phyloP scores from a whole-genome alignment of 2,888 invertebrate genomes.

The Buathra laborator region DNA sequence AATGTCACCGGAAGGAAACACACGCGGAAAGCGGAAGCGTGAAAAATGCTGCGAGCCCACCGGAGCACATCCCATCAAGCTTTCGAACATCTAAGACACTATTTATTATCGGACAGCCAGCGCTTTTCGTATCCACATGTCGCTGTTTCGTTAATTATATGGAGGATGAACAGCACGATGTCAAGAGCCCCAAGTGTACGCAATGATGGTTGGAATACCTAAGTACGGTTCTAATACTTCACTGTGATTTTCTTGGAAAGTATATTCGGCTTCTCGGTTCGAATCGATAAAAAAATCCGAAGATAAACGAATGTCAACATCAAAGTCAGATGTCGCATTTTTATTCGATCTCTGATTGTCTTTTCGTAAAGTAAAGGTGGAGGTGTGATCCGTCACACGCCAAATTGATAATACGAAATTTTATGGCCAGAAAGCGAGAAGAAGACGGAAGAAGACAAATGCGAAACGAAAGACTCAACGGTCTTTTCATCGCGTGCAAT shows the following conservation, averaged over 20 bases:
- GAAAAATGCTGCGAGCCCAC: neutral
- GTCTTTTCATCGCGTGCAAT: constrained; percentile 44
- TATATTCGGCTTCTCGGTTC: neutral
- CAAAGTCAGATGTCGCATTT: neutral
- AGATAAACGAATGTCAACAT: neutral
- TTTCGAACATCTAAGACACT: neutral
- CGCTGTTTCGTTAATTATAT: neutral
- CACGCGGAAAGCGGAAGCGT: constrained; percentile 14
- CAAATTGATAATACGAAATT: neutral
- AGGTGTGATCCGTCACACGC: neutral
- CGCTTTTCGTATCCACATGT: neutral
- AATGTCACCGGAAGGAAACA: constrained; percentile 20
- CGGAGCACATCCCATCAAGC: neutral
- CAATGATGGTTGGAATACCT: too few species aligned
- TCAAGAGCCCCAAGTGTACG: too few species aligned
- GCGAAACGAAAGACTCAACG: neutral
- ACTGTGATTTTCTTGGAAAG: neutral
- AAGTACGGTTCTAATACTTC: too few species aligned
- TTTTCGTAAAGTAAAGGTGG: neutral
- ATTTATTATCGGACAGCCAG: constrained; percentile 17
- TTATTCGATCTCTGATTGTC: neutral
- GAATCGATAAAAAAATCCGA: neutral
- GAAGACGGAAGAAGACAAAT: neutral
- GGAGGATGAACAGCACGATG: neutral
- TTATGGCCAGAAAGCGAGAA: neutral